Conservation (phyloP, 2,113 vertebrate species). For the Ascaphus truei region DNA sequence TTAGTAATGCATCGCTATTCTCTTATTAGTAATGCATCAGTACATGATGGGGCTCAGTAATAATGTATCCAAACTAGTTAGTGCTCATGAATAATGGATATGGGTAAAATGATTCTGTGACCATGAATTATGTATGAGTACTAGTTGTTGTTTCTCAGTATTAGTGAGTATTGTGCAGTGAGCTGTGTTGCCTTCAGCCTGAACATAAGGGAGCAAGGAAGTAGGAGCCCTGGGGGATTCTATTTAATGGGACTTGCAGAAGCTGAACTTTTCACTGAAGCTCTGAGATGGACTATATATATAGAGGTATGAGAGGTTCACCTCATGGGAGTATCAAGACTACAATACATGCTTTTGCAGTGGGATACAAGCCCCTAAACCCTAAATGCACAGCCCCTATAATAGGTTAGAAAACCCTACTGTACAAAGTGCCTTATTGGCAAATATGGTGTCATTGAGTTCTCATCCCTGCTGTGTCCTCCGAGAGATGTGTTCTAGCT, state of each 20-base stretch:
- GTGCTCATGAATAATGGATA: slow-evolving; percentile 15
- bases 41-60: background rate
- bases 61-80: slow-evolving; percentile 6
- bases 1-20: too few relatives aligned
- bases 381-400: background rate
- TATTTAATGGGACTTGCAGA: background rate
- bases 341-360: too few relatives aligned
- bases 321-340: too few relatives aligned
- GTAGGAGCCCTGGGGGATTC: background rate
- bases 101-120: background rate
- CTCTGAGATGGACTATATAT: too few relatives aligned
- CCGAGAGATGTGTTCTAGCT: background rate
- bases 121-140: slow-evolving; percentile 9
- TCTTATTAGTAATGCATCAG: background rate
- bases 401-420: too few relatives aligned
- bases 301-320: too few relatives aligned
- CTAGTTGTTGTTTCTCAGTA: background rate
- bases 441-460: background rate
- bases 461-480: background rate
- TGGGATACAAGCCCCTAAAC: background rate
- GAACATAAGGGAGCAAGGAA: background rate
- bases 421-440: background rate
- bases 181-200: background rate
- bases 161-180: background rate
- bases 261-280: too few relatives aligned